A percentile compares a stretch with the other conserved stretches of the same genome.
Evolutionary conservation across 2,797 vertebrate species (phyloP).

Genomic region (Paedocypris micromegethes): DNA sequence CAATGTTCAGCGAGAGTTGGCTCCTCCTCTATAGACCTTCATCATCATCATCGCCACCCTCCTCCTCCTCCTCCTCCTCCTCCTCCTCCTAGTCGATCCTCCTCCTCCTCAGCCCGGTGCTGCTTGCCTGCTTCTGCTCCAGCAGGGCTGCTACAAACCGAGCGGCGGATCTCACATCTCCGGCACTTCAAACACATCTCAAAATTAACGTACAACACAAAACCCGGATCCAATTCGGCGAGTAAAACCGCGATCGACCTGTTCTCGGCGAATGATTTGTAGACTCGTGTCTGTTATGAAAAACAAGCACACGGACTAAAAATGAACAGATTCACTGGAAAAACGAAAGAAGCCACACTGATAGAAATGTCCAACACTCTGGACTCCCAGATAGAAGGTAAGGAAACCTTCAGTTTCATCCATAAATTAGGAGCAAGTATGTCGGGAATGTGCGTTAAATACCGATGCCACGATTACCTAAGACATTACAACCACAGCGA

Average conservation of each 20-base stretch:
- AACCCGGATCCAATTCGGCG: not conserved
- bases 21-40: slow-evolving; percentile 36
- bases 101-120: not conserved
- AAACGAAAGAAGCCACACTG: slow-evolving; percentile 67
- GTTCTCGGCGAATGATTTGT: no score
- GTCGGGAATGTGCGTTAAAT: no score
- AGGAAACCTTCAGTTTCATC: not conserved
- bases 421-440: not conserved
- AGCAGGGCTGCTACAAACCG: slow-evolving; percentile 7
- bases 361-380: slow-evolving; percentile 66
- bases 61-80: not conserved
- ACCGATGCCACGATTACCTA: no score
- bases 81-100: no score
- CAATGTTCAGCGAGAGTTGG: not conserved
- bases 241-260: not conserved
- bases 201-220: not conserved
- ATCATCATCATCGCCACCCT: not conserved
- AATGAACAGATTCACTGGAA: slow-evolving; percentile 72
- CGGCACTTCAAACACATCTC: not conserved
- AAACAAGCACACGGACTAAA: slow-evolving; percentile 28
- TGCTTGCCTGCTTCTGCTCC: not conserved
- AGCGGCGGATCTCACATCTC: not conserved
- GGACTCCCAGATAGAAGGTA: slow-evolving; percentile 64
- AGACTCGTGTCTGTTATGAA: not conserved
- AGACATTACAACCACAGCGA: no score